Evolutionary conservation across 2,113 vertebrate species (phyloP), one percentile per base, ranked within the genome.

Genomic region (Xiphophorus hellerii): DNA sequence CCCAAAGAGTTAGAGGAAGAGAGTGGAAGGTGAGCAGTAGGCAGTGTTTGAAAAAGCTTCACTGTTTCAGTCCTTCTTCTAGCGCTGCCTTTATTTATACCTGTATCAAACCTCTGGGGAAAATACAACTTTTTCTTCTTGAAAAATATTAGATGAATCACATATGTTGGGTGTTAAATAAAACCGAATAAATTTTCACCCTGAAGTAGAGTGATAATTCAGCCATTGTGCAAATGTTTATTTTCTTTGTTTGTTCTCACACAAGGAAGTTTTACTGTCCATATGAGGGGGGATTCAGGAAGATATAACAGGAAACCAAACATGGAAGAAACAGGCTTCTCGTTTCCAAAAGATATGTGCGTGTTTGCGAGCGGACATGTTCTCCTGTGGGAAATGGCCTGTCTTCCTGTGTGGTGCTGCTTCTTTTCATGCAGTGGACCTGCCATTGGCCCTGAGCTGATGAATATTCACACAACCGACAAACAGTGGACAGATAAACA

Each of bases 391-490:
- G 87, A 90, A 92, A 71, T 51, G 77, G 83, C 87, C 82, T 91
- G 61, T 89, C 79, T 81, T 73, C 28, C 76, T 78, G 4, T 78
- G 4, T 28, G 22, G 80, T 63, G 35, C 74, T 63, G 35, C 74
- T 82, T 82, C 78, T 84, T 86, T 87, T 85, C 67, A 73, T 62
- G 60, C 44, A 80, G 61, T 48, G 28, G 75, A 31, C 68, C 80
- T 54, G 81, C 69, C 67, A 33, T 71, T 79, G 84, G 80, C 80
- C 82, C 29, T 42, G 27, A 63, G 62, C 86, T 89, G 73, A 91
- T 92, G 92, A 92, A 91, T 93, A 93, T 90, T 92, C 90, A 92
- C 42, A 71, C 37, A 25, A 60, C 76, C 69, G 77, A 89, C 87
- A 91, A 91, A 88, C 89, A 89, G 28, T 2, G 35, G 68, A 77